Conservation (phyloP, 2,113 vertebrate genomes). For the Callipepla californica region DNA sequence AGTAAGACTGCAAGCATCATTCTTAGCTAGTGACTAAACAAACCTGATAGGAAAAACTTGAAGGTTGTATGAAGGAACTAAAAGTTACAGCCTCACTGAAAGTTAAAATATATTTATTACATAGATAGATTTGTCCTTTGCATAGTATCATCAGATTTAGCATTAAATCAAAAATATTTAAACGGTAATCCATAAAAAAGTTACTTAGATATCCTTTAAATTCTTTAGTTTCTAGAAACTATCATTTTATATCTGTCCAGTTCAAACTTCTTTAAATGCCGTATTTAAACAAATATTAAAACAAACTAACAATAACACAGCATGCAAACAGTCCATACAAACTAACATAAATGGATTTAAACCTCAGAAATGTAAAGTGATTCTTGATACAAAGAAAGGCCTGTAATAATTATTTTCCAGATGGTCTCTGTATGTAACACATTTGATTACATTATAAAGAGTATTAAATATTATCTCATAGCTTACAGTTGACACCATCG, state of each 20-base stretch:
- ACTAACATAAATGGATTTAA: neutral
- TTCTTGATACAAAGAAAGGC: neutral
- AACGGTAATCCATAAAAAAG: neutral
- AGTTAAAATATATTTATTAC: neutral
- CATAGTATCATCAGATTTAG: neutral
- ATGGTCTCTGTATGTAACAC: constrained; percentile 5
- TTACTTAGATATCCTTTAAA: neutral
- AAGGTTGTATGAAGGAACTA: neutral
- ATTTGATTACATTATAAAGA: neutral
- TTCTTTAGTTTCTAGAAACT: neutral
- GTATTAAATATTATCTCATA: neutral
- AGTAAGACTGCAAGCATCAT: neutral
- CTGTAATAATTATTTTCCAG: constrained; percentile 4
- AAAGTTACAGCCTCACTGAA: neutral
- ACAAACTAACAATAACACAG: neutral
- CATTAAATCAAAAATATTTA: neutral
- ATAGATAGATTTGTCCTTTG: neutral
- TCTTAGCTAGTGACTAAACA: constrained; percentile 53
- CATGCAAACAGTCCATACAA: neutral
- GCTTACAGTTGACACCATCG: neutral
- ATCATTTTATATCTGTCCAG: neutral
- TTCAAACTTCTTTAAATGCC: neutral
- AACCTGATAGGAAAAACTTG: constrained; percentile 28
- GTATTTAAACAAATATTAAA: constrained; percentile 25
- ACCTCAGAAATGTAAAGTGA: neutral